A percentile compares a stretch with the other conserved stretches of the same genome.
Evolutionary conservation across 2,888 invertebrate genomes (phyloP).

Genomic region (Drosophila melanosoma): DNA sequence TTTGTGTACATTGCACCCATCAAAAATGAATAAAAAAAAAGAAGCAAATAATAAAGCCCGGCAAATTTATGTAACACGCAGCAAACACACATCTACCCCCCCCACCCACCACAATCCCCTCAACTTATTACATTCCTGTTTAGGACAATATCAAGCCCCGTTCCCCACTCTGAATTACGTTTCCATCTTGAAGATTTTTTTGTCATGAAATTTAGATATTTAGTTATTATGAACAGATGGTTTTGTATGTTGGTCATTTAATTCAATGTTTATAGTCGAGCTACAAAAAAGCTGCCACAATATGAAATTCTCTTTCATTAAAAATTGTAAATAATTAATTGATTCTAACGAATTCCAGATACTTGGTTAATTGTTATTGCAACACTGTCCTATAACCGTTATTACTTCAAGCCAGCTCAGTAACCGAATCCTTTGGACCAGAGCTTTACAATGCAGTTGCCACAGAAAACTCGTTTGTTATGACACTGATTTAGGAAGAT

Average conservation of each 20-base stretch:
- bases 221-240: not conserved
- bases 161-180: not conserved
- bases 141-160: not conserved
- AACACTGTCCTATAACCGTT: not conserved
- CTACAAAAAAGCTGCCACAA: not conserved
- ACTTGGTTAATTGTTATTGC: not conserved
- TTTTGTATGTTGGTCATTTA: not conserved
- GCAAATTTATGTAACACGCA: slow-evolving; percentile 1
- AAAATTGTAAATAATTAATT: not conserved
- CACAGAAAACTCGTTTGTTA: not conserved
- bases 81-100: not conserved
- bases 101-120: not conserved
- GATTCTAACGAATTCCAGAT: not conserved
- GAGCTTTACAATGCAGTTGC: too few relatives aligned
- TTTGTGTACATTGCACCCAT: not conserved
- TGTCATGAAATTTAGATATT: not conserved
- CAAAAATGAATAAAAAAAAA: not conserved
- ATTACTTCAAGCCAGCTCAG: not conserved
- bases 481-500: slow-evolving; percentile 9
- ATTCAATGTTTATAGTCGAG: not conserved
- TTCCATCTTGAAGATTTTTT: not conserved
- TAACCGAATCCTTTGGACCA: too few relatives aligned
- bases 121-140: not conserved
- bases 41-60: not conserved
- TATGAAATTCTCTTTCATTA: not conserved